Evolutionary conservation across 2,797 vertebrate species (phyloP).

Genomic region (Fratercula arctica): DNA sequence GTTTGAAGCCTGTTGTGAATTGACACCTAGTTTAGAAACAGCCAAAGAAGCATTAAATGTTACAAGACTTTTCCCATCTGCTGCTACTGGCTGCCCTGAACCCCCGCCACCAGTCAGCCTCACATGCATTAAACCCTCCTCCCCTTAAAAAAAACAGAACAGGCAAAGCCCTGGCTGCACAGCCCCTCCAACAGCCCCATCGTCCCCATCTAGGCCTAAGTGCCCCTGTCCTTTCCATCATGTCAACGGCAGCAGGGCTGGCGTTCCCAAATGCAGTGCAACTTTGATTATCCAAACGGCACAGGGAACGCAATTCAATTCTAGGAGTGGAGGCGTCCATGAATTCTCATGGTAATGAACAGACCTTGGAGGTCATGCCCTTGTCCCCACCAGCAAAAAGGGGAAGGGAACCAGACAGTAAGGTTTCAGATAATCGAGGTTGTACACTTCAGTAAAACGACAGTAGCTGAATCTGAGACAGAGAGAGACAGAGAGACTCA

Average conservation of each 20-base stretch:
- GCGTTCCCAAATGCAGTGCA: background rate
- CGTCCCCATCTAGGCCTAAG: background rate
- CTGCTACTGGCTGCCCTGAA: constrained; percentile 76
- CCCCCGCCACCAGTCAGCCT: background rate
- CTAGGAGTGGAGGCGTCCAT: background rate
- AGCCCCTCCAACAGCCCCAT: background rate
- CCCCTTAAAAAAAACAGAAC: constrained; percentile 64
- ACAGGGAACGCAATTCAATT: background rate
- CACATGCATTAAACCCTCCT: constrained; percentile 39
- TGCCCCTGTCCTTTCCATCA: constrained; percentile 27
- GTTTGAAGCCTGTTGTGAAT: constrained; percentile 99
- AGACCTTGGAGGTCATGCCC: background rate
- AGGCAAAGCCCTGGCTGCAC: constrained; percentile 34
- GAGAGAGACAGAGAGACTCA: constrained; percentile 46
- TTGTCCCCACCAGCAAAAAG: constrained; percentile 9
- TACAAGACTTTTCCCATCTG: constrained; percentile 92
- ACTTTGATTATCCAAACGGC: constrained; percentile 28
- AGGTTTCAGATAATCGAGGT: constrained; percentile 35
- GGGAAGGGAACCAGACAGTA: background rate
- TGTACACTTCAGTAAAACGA: constrained; percentile 10
- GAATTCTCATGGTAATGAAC: background rate
- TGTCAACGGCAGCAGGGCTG: background rate
- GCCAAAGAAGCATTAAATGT: constrained; percentile 99
- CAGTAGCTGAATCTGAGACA: constrained; percentile 35
- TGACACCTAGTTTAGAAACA: constrained; percentile 99